Evolutionary conservation across 2,797 vertebrate species (phyloP), one percentile per base, ranked within the genome.

Genomic region (Neoniphon sammara): DNA sequence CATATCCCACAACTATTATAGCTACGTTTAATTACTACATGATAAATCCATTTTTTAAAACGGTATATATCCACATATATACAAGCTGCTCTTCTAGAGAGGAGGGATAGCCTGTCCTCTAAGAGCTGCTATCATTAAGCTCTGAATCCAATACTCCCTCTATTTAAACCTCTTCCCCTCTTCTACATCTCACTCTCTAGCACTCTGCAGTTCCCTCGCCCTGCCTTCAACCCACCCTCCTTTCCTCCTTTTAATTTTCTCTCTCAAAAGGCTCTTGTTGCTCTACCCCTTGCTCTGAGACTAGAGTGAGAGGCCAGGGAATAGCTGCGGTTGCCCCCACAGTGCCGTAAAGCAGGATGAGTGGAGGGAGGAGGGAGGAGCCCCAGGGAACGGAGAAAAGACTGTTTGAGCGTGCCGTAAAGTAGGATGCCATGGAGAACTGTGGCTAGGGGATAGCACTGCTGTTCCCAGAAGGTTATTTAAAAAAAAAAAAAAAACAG

Each of bases 361-460:
- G 77, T 31, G 72, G 75, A 69, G 75, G 73, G 83, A 77, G 68
- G 77, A 74, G 72, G 86, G 65, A 67, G 20, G 30, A 61, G 69
- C 89, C 66, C 50, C 0, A 31, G 88, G 80, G 84, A 89, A 52
- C 18, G 27, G 59, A 70, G 68, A 36, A 61, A 75, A 52, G 74
- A 74, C 80, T 44, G 76, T 63, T 71, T 57, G 85, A 15, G 67
- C 78, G 81, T 88, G 89, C 85, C 84, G 62, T 86, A 89, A 89
- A 93, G 85, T 83, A 65, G 69, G 80, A 77, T 83, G 76, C 81
- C 86, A 90, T 88, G 88, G 89, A 89, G 91, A 74, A 72, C 59
- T 74, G 75, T 36, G 82, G 81, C 82, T 68, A 34, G 85, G 91
- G 89, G 81, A 89, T 78, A 82, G 85, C 66, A 72, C 57, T 42